Conservation (phyloP, 2,888 invertebrate species). For the Ptilodon capucinus region DNA sequence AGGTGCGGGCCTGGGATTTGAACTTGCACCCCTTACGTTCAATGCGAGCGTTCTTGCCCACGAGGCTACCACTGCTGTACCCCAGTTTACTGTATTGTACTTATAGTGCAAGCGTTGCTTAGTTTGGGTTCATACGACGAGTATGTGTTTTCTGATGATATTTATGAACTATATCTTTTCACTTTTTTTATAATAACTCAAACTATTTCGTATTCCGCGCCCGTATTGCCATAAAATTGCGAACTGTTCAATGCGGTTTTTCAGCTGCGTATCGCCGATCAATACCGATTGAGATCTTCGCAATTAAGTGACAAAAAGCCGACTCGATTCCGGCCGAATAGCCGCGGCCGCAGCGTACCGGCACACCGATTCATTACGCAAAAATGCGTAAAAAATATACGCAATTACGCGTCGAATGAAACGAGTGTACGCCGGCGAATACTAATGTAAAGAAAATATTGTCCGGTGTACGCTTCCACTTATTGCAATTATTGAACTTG, state of each 20-base stretch:
- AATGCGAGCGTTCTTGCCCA: too few relatives aligned
- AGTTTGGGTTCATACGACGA: too few relatives aligned
- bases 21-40: too few relatives aligned
- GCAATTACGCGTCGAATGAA: conserved; percentile 17
- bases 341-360: background rate
- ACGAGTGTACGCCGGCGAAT: background rate
- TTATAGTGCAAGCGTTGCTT: too few relatives aligned
- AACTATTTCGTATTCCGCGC: background rate
- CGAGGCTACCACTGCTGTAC: too few relatives aligned
- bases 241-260: conserved; percentile 1
- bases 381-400: conserved; percentile 26
- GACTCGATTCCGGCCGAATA: conserved; percentile 2
- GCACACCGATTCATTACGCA: conserved; percentile 25
- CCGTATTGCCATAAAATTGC: background rate
- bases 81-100: too few relatives aligned
- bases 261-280: conserved; percentile 14
- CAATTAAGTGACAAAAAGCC: conserved; percentile 43
- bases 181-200: too few relatives aligned
- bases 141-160: too few relatives aligned
- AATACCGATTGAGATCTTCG: conserved; percentile 37
- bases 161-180: too few relatives aligned
- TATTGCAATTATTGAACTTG: too few relatives aligned
- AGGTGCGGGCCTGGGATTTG: too few relatives aligned
- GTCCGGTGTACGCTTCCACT: too few relatives aligned
- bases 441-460: background rate